phyloP scores from a whole-genome alignment of 2,888 invertebrate species.

The Brassicogethes aeneus region DNA sequence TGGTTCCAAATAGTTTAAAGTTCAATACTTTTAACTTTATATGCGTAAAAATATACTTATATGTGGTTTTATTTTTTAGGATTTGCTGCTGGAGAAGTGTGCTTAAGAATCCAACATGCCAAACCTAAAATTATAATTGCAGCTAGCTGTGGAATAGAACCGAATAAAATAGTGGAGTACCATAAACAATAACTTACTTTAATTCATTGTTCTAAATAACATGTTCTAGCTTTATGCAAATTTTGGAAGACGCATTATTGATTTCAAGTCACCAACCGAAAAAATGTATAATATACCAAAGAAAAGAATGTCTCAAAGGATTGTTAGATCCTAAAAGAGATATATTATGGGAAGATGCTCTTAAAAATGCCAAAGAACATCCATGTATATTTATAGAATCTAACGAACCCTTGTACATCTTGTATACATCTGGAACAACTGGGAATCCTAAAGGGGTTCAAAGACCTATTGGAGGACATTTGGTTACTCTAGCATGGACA shows the following conservation, averaged over 20 bases:
- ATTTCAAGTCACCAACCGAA: conserved; percentile 57
- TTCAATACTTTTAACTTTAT: too few species aligned
- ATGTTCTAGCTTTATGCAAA: conserved; percentile 55
- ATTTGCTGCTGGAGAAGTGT: conserved; percentile 74
- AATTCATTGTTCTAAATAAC: conserved; percentile 1
- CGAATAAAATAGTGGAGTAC: conserved; percentile 62
- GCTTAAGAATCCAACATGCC: conserved; percentile 71
- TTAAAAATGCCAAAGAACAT: conserved; percentile 50
- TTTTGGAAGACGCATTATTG: conserved; percentile 65
- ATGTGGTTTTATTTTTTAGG: too few species aligned
- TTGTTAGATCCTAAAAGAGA: conserved; percentile 52
- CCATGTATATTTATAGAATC: conserved; percentile 73
- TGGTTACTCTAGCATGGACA: conserved; percentile 70
- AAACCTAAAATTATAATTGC: conserved; percentile 75
- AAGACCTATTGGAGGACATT: conserved; percentile 71
- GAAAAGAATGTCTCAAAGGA: conserved; percentile 53
- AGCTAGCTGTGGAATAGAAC: conserved; percentile 79
- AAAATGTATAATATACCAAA: conserved; percentile 67
- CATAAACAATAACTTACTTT: conserved; percentile 14
- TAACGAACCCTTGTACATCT: conserved; percentile 74
- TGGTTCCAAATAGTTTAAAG: too few species aligned
- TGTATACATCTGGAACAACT: conserved; percentile 77
- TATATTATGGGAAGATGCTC: conserved; percentile 60
- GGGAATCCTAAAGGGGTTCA: conserved; percentile 66
- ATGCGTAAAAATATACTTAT: too few species aligned